A percentile compares a stretch with the other conserved stretches of the same genome.
phyloP scores from a whole-genome alignment of 2,113 vertebrate genomes.

The Alexandromys fortis region DNA sequence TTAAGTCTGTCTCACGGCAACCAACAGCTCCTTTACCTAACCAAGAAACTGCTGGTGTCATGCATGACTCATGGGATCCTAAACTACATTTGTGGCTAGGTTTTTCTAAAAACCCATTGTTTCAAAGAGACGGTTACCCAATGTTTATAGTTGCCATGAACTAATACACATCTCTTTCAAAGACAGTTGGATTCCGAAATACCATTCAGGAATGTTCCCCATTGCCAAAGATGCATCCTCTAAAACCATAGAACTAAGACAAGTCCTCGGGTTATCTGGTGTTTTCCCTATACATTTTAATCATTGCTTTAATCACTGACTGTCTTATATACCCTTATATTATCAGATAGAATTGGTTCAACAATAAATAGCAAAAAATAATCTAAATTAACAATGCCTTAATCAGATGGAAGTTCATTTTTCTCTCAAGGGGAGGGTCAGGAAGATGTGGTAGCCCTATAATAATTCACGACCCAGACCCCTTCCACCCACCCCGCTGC shows the following conservation, averaged over 20 bases:
- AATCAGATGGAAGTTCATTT: background rate
- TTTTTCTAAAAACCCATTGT: constrained; percentile 20
- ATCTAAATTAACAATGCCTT: constrained; percentile 26
- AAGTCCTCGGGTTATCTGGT: background rate
- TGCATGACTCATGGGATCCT: constrained; percentile 10
- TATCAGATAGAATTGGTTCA: background rate
- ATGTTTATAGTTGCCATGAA: constrained; percentile 3
- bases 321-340: background rate
- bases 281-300: constrained; percentile 37
- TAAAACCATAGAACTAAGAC: constrained; percentile 5
- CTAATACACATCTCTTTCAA: constrained; percentile 2
- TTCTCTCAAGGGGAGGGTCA: background rate
- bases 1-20: constrained; percentile 1
- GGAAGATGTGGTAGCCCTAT: background rate
- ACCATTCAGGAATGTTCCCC: background rate
- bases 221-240: background rate
- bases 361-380: constrained; percentile 8
- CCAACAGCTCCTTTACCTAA: background rate
- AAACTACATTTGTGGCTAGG: constrained; percentile 22
- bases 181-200: constrained; percentile 35
- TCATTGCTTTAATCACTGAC: background rate
- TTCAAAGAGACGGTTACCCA: constrained; percentile 52
- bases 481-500: background rate
- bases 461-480: background rate
- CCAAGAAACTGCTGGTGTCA: constrained; percentile 2